Evolutionary conservation across 2,797 vertebrate genomes (phyloP), one percentile per base, ranked within the genome.

Genomic region (Morus bassanus): DNA sequence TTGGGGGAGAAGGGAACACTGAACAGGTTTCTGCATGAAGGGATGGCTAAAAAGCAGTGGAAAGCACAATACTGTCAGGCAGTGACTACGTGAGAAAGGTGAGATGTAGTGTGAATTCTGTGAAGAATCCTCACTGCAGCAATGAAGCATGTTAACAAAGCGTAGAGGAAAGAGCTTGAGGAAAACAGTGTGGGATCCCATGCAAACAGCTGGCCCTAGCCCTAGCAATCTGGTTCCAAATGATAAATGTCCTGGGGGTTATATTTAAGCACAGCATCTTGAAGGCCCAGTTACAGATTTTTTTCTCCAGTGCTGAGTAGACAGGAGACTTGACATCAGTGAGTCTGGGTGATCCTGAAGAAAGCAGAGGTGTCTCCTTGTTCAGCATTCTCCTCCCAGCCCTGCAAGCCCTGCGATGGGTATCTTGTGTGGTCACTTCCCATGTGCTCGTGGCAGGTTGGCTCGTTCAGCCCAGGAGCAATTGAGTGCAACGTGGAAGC

Each of bases 381-480:
- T 15, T 48, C 18, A 6, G n/a, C 2, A 10, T 48, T 65, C 82
- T 57, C 61, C 59, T 33, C 41, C 50, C 50, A 54, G 80, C 79
- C 46, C 69, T 5, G 48, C 6, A 5, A 27, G 57, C 76, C 64
- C 35, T 21, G 56, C 1, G 2, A 24, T 21, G 31, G 70, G 0
- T 48, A 11, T 39, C 21, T 7, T 15, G n/a, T 3, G 1, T 3
- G 60, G 28, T 15, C 19, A 0, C 51, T 15, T 24, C 41, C 60
- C 51, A 0, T 0, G 21, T 5, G 21, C 28, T 18, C 13, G 27
- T 5, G 25, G 17, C 33, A 16, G 25, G 37, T 13, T 17, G 46
- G 67, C 33, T 53, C 37, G 0, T 31, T 9, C 37, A 19, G 11
- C 37, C 50, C 14, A 0, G 45, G 35, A 27, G 39, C 4, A 2